Conservation (phyloP, 2,113 vertebrate species). For the Corynorhinus townsendii region DNA sequence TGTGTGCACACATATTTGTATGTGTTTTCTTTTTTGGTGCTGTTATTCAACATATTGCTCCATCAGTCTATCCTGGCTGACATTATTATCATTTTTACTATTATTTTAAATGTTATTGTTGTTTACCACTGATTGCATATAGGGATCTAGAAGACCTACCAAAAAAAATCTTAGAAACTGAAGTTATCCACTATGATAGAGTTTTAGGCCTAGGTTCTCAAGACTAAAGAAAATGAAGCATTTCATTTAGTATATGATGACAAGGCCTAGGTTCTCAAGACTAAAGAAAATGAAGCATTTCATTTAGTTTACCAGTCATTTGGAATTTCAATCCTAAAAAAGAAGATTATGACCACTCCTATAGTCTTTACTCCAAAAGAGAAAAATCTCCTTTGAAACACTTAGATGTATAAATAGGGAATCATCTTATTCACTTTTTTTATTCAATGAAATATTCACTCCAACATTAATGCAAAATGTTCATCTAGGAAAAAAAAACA, state of each 20-base stretch:
- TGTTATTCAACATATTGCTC: not conserved
- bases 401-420: not conserved
- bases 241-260: too few relatives aligned
- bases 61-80: not conserved
- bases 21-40: not conserved
- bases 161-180: not conserved
- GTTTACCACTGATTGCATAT: not conserved
- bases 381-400: not conserved
- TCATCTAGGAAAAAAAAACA: not conserved
- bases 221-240: not conserved
- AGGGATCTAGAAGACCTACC: not conserved
- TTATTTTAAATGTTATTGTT: not conserved
- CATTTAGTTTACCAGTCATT: not conserved
- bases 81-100: not conserved
- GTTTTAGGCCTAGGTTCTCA: not conserved
- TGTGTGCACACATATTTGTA: not conserved
- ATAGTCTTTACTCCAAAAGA: not conserved
- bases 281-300: not conserved
- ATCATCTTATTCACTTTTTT: not conserved
- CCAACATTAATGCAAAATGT: not conserved
- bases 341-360: not conserved
- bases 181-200: not conserved
- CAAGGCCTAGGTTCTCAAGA: not conserved
- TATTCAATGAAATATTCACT: not conserved
- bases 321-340: not conserved